Evolutionary conservation across 1,140 invertebrate species (phyloP).

Genomic region (Magallana gigas): DNA sequence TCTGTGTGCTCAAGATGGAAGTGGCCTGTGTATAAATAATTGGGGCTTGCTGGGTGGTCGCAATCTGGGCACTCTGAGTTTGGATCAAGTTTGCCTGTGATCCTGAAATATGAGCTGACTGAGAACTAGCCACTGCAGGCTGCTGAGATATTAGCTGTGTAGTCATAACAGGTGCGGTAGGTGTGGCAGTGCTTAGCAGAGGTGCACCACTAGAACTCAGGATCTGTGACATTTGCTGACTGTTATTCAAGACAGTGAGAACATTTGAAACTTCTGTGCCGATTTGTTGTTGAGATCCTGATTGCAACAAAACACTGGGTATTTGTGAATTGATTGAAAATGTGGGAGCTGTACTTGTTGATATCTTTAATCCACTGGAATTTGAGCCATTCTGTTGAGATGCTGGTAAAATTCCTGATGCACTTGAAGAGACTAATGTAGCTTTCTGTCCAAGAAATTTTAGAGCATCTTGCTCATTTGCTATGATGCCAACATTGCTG

Average conservation of each 20-base stretch:
- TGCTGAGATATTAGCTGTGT: slow-evolving; percentile 8
- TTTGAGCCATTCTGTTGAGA: not conserved
- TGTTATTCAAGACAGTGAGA: slow-evolving; percentile 3
- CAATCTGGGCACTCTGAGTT: slow-evolving; percentile 10
- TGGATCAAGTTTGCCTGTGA: not conserved
- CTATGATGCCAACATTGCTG: not conserved
- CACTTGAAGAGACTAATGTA: not conserved
- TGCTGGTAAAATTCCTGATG: not conserved
- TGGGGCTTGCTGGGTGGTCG: not conserved
- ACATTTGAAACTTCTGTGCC: not conserved
- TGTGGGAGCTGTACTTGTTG: slow-evolving; percentile 1
- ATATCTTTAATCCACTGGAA: not conserved
- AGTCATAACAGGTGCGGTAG: not conserved
- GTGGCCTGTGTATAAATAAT: not conserved
- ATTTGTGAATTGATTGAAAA: slow-evolving; percentile 12
- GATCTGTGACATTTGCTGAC: slow-evolving; percentile 9
- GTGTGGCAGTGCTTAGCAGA: not conserved
- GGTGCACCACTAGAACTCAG: not conserved
- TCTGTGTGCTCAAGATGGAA: not conserved
- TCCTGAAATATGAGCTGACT: slow-evolving; percentile 7
- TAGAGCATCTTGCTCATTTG: slow-evolving; percentile 7
- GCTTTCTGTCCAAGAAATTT: slow-evolving; percentile 7
- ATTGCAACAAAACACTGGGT: slow-evolving; percentile 19
- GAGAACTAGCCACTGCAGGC: slow-evolving; percentile 11
- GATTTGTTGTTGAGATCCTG: slow-evolving; percentile 14